A percentile compares a stretch with the other conserved stretches of the same genome.
Evolutionary conservation across 30 jellyfish, hydroid and myxozoan genomes (phyloP).

Genomic region (Aurelia aurita complex sp. Pacific): DNA sequence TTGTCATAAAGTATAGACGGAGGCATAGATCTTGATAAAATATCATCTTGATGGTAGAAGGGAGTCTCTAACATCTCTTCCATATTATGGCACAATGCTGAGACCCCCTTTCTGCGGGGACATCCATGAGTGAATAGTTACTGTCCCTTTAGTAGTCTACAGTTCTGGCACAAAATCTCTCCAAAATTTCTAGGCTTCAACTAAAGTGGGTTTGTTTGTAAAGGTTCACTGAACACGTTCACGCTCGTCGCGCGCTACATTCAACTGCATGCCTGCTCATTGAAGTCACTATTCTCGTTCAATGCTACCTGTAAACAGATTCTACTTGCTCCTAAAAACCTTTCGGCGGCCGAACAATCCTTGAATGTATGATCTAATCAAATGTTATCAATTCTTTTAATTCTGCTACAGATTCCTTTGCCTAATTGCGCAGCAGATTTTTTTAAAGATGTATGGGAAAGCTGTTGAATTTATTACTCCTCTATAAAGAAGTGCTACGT

Average conservation of each 20-base stretch:
- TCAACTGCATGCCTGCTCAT: slow-evolving; percentile 66
- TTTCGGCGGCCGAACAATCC: slow-evolving; percentile 18
- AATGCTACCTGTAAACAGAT: slow-evolving; percentile 69
- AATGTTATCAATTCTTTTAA: too few species aligned
- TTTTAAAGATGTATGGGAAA: too few species aligned
- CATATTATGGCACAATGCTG: slow-evolving; percentile 73
- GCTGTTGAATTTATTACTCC: too few species aligned
- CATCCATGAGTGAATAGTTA: slow-evolving; percentile 52
- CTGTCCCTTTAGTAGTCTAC: neutral
- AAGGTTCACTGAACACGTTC: slow-evolving; percentile 69
- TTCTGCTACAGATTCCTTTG: too few species aligned
- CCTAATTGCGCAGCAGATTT: too few species aligned
- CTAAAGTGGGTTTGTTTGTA: slow-evolving; percentile 47
- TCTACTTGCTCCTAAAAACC: slow-evolving; percentile 7
- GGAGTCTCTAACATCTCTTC: slow-evolving; percentile 96
- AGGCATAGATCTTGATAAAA: slow-evolving; percentile 84
- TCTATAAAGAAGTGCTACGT: too few species aligned
- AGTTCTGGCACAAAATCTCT: slow-evolving; percentile 10
- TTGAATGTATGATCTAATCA: slow-evolving; percentile 44
- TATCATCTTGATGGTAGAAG: slow-evolving; percentile 93
- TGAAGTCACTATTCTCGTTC: slow-evolving; percentile 66
- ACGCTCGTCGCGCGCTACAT: slow-evolving; percentile 49
- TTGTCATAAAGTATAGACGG: slow-evolving; percentile 86
- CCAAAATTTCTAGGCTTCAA: slow-evolving; percentile 69
- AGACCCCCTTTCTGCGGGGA: slow-evolving; percentile 64